A percentile compares a stretch with the other conserved stretches of the same genome.
These are phyloP conservation scores for Ia io DNA, from an alignment of 2,113 vertebrate genomes.

Conservation along the genomic window DNA sequence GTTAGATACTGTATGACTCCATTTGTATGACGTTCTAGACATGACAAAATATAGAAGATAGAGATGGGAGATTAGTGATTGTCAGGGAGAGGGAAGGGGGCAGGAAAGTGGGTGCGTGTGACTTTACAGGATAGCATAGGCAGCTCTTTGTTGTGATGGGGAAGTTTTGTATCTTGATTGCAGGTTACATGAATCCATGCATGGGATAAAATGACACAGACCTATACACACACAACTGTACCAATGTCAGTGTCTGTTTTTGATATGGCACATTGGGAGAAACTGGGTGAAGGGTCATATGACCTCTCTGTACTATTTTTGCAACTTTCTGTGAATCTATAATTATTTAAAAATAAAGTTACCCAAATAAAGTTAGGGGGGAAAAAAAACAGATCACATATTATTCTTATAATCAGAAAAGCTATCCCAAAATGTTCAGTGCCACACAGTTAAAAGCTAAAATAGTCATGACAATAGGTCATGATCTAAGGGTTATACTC, in stretches of 20 bases:
- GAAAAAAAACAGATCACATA: background rate
- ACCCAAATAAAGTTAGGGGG: background rate
- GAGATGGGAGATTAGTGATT: background rate
- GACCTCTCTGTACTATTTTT: background rate
- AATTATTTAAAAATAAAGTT: conserved; percentile 42
- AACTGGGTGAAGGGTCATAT: background rate
- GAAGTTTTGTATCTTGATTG: background rate
- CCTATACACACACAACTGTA: no score
- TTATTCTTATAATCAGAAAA: conserved; percentile 5
- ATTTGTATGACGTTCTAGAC: background rate
- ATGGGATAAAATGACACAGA: background rate
- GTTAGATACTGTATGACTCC: background rate
- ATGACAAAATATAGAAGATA: background rate
- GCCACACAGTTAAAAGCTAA: conserved; percentile 1
- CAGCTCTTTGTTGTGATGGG: background rate
- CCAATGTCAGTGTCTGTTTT: background rate
- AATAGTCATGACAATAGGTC: background rate
- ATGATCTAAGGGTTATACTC: background rate
- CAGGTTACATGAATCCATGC: background rate
- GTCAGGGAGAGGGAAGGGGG: background rate
- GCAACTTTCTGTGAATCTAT: conserved; percentile 18
- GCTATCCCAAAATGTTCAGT: conserved; percentile 4
- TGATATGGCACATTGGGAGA: background rate
- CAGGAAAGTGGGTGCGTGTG: background rate
- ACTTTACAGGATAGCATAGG: background rate